Base-by-base conservation (phyloP, 2,113 vertebrate genomes). In the Nestor notabilis region DNA sequence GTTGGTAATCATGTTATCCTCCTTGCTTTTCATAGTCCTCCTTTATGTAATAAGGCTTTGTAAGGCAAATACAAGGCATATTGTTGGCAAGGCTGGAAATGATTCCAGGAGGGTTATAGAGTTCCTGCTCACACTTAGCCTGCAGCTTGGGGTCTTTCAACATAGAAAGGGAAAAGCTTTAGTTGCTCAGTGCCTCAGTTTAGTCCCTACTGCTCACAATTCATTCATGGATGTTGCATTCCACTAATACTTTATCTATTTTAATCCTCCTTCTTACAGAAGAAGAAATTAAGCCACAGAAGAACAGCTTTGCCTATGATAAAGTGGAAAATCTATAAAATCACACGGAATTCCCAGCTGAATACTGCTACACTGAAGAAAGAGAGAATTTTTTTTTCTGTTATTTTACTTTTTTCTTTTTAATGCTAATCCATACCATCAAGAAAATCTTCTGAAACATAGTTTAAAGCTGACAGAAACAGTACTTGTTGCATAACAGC, bases 321-420 rank as follows among this genome's bases (percentile, higher is more conserved):
- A 93, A 94, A 66, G 63, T 9, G 19, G 35, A 65, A 61, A 92
- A 84, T 89, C 69, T 90, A 87, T 88, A 64, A 94, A 95, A 60
- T 37, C 6, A 0, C 43, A 44, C 27, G 37, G 35, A 80, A 93
- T 92, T 86, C 35, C 29, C 17, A 44, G 29, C 3, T 47, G 43
- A 83, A 70, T 28, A 29, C 13, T 64, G 35, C 31, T 46, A 65
- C 0, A 0, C 12, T 50, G 47, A 61, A 70, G n/a, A 88, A 11
- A 72, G 7, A 83, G 28, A 21, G 7, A 17, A 64, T 87, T 2
- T 5, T 80, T 93, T 88, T 75, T 87, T 72, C 24, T 8, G 1
- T 5, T 53, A 37, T 55, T 69, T 49, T 49, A 2, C 10, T 14
- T 65, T 63, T 20, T 83, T 58, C 23, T 71, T 92, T 72, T 52